These are phyloP conservation scores for Zaprionus camerounensis DNA, from an alignment of 1,140 invertebrate genomes.

Conservation along the genomic window DNA sequence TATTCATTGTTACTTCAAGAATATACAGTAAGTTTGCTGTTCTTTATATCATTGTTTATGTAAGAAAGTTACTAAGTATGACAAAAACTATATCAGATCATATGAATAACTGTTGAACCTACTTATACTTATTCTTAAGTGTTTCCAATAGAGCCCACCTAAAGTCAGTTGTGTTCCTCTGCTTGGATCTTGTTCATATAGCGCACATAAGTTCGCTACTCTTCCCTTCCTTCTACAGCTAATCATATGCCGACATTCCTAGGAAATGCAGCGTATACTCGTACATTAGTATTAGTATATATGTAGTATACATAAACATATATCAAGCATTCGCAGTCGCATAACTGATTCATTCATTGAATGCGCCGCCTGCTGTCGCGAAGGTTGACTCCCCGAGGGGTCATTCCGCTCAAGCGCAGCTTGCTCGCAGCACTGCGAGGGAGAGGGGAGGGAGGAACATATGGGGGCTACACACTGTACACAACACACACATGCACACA, in stretches of 20 bases:
- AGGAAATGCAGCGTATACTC: not conserved
- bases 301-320: not conserved
- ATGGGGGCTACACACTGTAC: constrained; percentile 21
- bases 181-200: not conserved
- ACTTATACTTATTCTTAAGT: not conserved
- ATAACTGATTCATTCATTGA: constrained; percentile 14
- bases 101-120: not conserved
- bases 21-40: too few relatives aligned
- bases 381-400: constrained; percentile 43
- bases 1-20: too few relatives aligned
- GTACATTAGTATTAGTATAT: not conserved
- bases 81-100: not conserved
- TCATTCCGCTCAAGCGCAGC: constrained; percentile 61
- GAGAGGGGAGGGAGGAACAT: constrained; percentile 39
- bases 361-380: constrained; percentile 10
- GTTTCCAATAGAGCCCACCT: not conserved
- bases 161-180: not conserved
- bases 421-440: constrained; percentile 41
- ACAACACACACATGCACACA: constrained; percentile 13
- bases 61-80: too few relatives aligned
- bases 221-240: not conserved
- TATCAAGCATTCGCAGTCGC: not conserved
- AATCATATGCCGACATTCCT: constrained; percentile 1
- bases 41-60: too few relatives aligned
- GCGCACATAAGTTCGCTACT: not conserved